These are phyloP conservation scores for Semaprochilodus insignis DNA, from an alignment of 2,797 vertebrate species.

Conservation along the genomic window DNA sequence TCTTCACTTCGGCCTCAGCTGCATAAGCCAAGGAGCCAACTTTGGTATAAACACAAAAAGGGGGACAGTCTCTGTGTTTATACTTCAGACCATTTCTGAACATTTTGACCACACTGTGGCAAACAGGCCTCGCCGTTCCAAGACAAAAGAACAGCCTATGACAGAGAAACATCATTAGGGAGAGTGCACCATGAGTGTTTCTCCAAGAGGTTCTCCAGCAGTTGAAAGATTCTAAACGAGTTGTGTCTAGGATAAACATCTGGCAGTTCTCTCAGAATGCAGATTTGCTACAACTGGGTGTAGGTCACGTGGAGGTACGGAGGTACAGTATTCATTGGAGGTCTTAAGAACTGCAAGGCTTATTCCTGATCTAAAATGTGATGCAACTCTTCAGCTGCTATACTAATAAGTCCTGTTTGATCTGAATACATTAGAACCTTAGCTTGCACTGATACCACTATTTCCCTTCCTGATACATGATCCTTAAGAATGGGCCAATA, in stretches of 20 bases:
- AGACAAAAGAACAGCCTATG: neutral
- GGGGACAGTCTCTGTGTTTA: conserved; percentile 29
- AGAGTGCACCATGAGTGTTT: neutral
- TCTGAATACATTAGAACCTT: too few relatives aligned
- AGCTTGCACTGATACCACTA: too few relatives aligned
- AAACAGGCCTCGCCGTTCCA: neutral
- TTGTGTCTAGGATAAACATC: neutral
- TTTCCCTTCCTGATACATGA: too few relatives aligned
- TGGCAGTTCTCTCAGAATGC: neutral
- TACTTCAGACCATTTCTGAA: conserved; percentile 16
- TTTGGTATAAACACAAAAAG: conserved; percentile 29
- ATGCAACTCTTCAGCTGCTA: too few relatives aligned
- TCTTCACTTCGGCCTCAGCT: neutral
- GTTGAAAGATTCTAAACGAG: neutral
- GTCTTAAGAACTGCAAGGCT: too few relatives aligned
- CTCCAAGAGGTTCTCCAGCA: neutral
- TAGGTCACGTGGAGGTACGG: too few relatives aligned
- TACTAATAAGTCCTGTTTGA: too few relatives aligned
- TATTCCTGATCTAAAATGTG: too few relatives aligned
- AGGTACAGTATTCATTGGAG: too few relatives aligned
- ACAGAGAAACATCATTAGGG: neutral
- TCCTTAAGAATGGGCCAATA: too few relatives aligned
- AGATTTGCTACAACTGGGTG: neutral
- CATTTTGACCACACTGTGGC: neutral
- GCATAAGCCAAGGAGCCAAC: neutral